A percentile compares a stretch with the other conserved stretches of the same genome.
These are phyloP conservation scores for Bergia sp. DNA, from an alignment of 92 coral and sea anemone genomes.

Conservation along the genomic window DNA sequence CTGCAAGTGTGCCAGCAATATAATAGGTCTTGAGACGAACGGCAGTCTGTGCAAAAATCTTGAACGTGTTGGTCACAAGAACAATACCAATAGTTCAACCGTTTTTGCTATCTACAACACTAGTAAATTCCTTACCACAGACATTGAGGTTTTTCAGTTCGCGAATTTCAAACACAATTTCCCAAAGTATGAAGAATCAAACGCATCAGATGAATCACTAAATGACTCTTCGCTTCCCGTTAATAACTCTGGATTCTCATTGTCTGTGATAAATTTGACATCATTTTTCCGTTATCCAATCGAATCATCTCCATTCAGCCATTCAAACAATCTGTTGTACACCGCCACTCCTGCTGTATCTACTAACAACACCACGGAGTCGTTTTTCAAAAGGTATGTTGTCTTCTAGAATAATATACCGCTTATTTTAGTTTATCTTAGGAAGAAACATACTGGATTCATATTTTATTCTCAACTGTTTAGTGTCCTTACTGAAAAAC, in stretches of 20 bases:
- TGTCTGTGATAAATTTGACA: neutral
- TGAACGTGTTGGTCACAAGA: neutral
- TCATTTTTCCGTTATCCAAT: neutral
- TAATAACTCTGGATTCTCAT: neutral
- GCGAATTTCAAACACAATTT: neutral
- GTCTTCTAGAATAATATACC: too few species aligned
- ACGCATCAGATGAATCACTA: neutral
- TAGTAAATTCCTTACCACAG: conserved; percentile 4
- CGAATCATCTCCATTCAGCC: conserved; percentile 12
- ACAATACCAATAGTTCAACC: neutral
- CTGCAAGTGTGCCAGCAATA: conserved; percentile 63
- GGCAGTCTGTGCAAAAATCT: conserved; percentile 27
- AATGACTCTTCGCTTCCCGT: neutral
- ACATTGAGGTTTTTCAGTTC: conserved; percentile 25
- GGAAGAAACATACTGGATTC: neutral
- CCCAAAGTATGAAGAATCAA: neutral
- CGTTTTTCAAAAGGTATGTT: neutral
- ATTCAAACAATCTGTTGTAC: conserved; percentile 21
- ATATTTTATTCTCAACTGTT: too few species aligned
- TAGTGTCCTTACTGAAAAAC: too few species aligned
- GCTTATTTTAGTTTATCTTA: neutral
- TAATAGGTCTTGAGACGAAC: conserved; percentile 16
- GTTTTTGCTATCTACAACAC: conserved; percentile 22
- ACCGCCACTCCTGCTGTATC: neutral
- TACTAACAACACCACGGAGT: neutral